Evolutionary conservation across 2,797 vertebrate species (phyloP).

Genomic region (Hirundo rustica): DNA sequence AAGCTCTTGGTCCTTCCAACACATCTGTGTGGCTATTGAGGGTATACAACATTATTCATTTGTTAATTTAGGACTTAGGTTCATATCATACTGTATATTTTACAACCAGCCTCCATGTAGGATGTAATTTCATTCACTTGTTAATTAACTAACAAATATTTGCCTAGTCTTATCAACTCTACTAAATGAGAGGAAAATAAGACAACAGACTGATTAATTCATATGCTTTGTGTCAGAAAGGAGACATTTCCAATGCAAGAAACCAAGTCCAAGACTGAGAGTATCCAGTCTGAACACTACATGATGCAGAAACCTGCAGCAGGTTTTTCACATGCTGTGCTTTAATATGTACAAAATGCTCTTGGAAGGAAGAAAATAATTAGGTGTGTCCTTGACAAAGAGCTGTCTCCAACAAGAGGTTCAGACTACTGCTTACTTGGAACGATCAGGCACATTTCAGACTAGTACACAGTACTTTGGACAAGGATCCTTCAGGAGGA

Average conservation of each 20-base stretch:
- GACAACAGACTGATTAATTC: background rate
- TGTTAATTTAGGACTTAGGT: background rate
- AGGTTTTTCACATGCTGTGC: background rate
- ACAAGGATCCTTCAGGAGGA: background rate
- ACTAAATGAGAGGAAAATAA: background rate
- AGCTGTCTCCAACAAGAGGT: background rate
- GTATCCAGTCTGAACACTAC: background rate
- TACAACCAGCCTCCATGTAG: background rate
- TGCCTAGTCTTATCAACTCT: background rate
- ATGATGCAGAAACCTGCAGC: background rate
- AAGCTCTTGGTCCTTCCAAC: background rate
- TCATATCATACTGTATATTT: background rate
- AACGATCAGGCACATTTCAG: background rate
- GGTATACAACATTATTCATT: background rate
- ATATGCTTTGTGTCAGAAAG: background rate
- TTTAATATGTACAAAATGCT: background rate
- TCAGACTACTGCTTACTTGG: background rate
- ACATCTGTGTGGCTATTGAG: background rate
- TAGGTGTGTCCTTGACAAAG: background rate
- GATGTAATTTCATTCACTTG: background rate
- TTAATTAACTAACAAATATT: background rate
- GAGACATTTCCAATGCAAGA: background rate
- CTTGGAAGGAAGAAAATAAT: background rate
- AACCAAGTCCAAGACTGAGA: background rate
- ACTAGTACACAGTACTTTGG: background rate